Conservation (phyloP, 2,113 vertebrate genomes). For the Ceuthmochares aereus region DNA sequence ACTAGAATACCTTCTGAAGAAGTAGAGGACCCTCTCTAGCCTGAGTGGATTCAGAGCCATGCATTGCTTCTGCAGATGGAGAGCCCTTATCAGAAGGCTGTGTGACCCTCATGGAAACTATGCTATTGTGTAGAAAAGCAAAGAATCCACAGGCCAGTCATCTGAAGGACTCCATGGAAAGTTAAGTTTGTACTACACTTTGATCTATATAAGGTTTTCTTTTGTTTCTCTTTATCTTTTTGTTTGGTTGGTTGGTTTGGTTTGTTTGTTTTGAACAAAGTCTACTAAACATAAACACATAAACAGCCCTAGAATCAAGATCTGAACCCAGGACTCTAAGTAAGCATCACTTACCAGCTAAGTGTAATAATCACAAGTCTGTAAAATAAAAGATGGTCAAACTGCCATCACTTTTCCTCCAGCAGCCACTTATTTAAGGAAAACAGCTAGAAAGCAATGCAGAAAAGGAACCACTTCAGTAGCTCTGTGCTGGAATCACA, state of each 20-base stretch:
- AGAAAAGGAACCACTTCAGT: background rate
- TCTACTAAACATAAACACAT: background rate
- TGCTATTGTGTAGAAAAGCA: accelerated
- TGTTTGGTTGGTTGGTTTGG: background rate
- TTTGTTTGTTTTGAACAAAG: background rate
- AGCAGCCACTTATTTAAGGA: background rate
- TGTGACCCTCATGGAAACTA: background rate
- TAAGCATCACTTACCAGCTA: background rate
- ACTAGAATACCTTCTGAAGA: background rate
- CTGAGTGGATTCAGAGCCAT: background rate
- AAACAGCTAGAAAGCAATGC: background rate
- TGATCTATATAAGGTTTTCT: background rate
- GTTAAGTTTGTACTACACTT: background rate
- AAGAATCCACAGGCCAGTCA: background rate
- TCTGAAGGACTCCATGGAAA: background rate
- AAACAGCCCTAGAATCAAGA: background rate
- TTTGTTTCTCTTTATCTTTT: background rate
- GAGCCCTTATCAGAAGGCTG: background rate
- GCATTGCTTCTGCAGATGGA: background rate
- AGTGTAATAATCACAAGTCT: background rate
- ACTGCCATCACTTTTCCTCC: background rate
- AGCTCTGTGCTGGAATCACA: background rate
- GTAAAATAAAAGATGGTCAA: background rate
- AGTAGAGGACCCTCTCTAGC: background rate
- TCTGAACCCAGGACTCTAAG: background rate